phyloP scores from a whole-genome alignment of 2,797 vertebrate genomes.

The Amblyopsis hoosieri region DNA sequence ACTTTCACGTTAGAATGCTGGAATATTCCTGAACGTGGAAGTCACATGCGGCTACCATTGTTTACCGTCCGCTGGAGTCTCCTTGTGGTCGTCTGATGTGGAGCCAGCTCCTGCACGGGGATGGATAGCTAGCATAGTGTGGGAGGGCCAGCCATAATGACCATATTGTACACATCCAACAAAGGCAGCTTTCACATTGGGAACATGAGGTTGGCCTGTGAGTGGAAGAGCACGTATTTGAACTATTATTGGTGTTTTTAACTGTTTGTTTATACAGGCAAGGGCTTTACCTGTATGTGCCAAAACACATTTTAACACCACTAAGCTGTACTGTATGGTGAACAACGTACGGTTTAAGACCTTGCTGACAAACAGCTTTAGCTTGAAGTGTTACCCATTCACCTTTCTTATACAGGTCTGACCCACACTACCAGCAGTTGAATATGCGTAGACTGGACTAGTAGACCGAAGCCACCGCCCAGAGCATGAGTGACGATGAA shows the following conservation, averaged over 20 bases:
- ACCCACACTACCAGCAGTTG: too few relatives aligned
- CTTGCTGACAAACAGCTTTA: not conserved
- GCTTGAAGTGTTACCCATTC: too few relatives aligned
- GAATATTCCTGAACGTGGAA: slow-evolving; percentile 26
- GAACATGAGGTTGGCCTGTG: slow-evolving; percentile 8
- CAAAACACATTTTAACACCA: not conserved
- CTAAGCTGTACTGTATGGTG: not conserved
- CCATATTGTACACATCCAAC: slow-evolving; percentile 56
- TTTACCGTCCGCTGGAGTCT: slow-evolving; percentile 19
- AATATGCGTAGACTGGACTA: too few relatives aligned
- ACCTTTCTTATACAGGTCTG: too few relatives aligned
- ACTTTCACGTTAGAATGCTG: not conserved
- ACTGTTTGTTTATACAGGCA: not conserved
- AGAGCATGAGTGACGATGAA: too few relatives aligned
- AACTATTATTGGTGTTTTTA: not conserved
- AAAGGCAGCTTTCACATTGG: slow-evolving; percentile 51
- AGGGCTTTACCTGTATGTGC: not conserved
- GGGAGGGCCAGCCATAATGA: slow-evolving; percentile 45
- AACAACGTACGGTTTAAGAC: not conserved
- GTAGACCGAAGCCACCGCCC: too few relatives aligned
- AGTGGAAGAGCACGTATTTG: not conserved
- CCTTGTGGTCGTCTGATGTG: slow-evolving; percentile 46
- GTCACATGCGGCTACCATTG: slow-evolving; percentile 42
- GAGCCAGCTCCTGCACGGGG: slow-evolving; percentile 50
- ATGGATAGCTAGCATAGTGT: slow-evolving; percentile 56